phyloP scores from a whole-genome alignment of 2,113 vertebrate genomes.

The Oostethus manadensis region DNA sequence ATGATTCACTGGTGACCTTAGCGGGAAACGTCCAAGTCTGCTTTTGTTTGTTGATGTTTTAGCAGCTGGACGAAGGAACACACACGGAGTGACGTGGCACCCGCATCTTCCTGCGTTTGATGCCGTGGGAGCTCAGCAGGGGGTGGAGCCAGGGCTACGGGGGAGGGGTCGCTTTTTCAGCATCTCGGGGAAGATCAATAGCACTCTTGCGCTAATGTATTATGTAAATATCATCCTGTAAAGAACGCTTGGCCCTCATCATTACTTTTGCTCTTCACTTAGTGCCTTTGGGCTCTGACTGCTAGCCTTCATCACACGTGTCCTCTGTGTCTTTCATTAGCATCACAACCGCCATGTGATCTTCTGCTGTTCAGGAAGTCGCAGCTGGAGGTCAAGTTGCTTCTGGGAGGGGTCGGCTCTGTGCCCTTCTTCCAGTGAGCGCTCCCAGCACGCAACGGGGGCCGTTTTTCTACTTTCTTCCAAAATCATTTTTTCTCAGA shows the following conservation, averaged over 20 bases:
- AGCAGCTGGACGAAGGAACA: conserved; percentile 48
- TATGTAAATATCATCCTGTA: too few relatives aligned
- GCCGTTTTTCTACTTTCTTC: too few relatives aligned
- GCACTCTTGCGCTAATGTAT: too few relatives aligned
- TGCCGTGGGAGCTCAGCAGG: conserved; percentile 63
- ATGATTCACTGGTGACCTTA: neutral
- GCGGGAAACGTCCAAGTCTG: neutral
- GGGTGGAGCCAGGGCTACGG: neutral
- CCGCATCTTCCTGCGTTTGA: conserved; percentile 31
- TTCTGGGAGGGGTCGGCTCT: conserved; percentile 43
- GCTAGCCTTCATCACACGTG: too few relatives aligned
- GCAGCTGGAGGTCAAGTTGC: conserved; percentile 62
- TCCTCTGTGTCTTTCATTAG: too few relatives aligned
- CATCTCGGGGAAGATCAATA: too few relatives aligned
- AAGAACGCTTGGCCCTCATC: too few relatives aligned
- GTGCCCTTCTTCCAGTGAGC: conserved; percentile 12
- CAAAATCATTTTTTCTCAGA: too few relatives aligned
- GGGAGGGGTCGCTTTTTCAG: too few relatives aligned
- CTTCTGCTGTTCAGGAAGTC: conserved; percentile 44
- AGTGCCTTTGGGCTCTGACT: too few relatives aligned
- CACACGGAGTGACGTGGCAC: conserved; percentile 32
- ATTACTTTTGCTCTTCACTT: too few relatives aligned
- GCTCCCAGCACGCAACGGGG: conserved; percentile 60
- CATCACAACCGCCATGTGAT: neutral
- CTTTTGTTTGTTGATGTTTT: conserved; percentile 45